phyloP scores from a whole-genome alignment of 2,797 vertebrate genomes.

The Sebastes minor region DNA sequence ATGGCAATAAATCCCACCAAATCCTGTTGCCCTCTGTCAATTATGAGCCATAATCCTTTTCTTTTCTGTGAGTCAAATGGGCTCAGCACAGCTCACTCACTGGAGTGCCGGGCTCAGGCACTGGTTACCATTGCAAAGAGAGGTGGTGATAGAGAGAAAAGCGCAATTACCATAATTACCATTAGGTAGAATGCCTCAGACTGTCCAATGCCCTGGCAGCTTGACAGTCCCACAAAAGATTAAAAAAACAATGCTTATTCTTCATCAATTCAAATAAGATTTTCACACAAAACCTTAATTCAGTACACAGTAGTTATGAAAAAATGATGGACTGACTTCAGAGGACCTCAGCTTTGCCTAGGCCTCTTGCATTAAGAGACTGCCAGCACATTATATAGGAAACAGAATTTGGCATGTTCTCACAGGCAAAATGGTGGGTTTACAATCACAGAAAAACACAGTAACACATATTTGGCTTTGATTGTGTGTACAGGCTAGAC shows the following conservation, averaged over 20 bases:
- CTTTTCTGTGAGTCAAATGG: slow-evolving; percentile 59
- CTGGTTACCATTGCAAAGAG: slow-evolving; percentile 12
- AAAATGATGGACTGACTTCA: background rate
- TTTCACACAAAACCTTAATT: background rate
- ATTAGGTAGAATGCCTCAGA: background rate
- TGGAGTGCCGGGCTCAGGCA: background rate
- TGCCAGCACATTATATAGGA: background rate
- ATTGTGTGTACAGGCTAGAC: background rate
- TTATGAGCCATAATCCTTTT: slow-evolving; percentile 61
- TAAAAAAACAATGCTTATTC: background rate
- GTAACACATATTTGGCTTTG: background rate
- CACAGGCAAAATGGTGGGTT: background rate
- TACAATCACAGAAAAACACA: background rate
- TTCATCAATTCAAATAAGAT: background rate
- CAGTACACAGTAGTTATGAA: background rate
- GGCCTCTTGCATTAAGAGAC: background rate
- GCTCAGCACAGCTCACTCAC: slow-evolving; percentile 25
- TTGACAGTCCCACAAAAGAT: background rate
- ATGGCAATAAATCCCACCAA: slow-evolving; percentile 63
- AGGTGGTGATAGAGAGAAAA: slow-evolving; percentile 6
- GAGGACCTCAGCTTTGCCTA: background rate
- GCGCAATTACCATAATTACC: background rate
- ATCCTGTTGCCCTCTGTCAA: slow-evolving; percentile 64
- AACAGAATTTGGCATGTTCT: background rate
- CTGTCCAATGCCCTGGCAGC: background rate